Base-by-base conservation (phyloP, 2,888 invertebrate genomes). In the Caenorhabditis becei region DNA sequence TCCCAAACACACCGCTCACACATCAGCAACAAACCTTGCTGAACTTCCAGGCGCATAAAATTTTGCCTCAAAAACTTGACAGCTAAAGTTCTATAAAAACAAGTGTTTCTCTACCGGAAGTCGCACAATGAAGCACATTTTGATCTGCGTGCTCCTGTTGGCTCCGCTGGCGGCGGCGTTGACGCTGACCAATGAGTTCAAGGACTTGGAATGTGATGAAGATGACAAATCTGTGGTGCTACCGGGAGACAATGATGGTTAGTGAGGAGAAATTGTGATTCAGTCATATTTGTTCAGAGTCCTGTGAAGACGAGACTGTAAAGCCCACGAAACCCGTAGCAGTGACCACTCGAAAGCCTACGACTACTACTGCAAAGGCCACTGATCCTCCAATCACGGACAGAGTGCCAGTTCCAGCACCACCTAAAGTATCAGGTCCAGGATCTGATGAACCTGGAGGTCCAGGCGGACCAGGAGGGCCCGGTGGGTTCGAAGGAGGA, bases 201-300 rank as follows among this genome's bases (percentile, higher is more conserved):
- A 51, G 51, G 51, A 51, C 3, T 24, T 14, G 10, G 16, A 7
- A 24, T 51, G 51, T 11, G 51, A 51, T 14, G 51, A 51, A 8
- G 41, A 41, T 16, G 41, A 41, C 16, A 18, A 51, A 24, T 24
- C 18, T 24, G 51, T 51, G 4, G 51, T 51, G 23, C 24, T 51
- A 10, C 51, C 51, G 2, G 51, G 51, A 51, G 51, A 51, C 16
- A 24, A 49, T 7, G 49, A 49, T 20, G 49, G 49, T 44, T 18
- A 20, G 49, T 44, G 44, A 35, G 35, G 5, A 8, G 35, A 10
- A 10, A 35, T 8, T 35, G 35, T n/a, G 35, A 35, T 5, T 5
- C 35, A 8, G 35, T 35, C 41, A 41, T 10, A 16, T 14, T 11
- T 41, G 41, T 41, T 41, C 24, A 51, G 51, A 51, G 8, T 23